phyloP scores from a whole-genome alignment of 2,797 vertebrate genomes.

The Acipenser oxyrinchus region DNA sequence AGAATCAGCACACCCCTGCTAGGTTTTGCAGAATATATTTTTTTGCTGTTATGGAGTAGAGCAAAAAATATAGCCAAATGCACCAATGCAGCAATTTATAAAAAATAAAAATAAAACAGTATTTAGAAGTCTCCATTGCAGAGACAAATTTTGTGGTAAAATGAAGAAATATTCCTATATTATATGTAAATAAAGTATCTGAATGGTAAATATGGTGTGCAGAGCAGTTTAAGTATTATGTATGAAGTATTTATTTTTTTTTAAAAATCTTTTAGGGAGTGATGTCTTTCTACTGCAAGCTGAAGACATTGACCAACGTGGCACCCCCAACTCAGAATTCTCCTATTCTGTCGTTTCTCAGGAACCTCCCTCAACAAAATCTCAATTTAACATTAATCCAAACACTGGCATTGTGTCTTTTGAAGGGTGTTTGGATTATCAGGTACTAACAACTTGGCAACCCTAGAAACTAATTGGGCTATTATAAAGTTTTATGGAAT shows the following conservation, averaged over 20 bases:
- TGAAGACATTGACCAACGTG: conserved; percentile 49
- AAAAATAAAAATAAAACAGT: no score
- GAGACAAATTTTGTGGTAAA: no score
- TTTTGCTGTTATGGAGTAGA: no score
- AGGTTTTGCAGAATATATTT: no score
- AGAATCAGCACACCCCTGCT: no score
- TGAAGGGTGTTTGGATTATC: conserved; percentile 64
- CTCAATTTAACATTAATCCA: conserved; percentile 34
- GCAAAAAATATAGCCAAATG: no score
- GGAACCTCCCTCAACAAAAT: conserved; percentile 36
- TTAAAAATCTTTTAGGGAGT: conserved; percentile 27
- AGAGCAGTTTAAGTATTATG: neutral
- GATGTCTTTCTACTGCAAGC: conserved; percentile 35
- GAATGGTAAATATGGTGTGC: no score
- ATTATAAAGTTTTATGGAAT: no score
- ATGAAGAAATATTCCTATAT: neutral
- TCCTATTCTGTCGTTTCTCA: conserved; percentile 51
- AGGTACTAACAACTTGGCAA: conserved; percentile 38
- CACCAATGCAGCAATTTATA: no score
- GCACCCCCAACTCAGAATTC: conserved; percentile 54
- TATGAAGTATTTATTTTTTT: conserved; percentile 5
- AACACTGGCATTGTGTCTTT: conserved; percentile 35
- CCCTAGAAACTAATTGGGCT: no score
- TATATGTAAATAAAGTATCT: no score
- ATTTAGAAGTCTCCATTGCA: no score